Evolutionary conservation across 2,113 vertebrate genomes (phyloP).

Genomic region (Dinomys branickii): DNA sequence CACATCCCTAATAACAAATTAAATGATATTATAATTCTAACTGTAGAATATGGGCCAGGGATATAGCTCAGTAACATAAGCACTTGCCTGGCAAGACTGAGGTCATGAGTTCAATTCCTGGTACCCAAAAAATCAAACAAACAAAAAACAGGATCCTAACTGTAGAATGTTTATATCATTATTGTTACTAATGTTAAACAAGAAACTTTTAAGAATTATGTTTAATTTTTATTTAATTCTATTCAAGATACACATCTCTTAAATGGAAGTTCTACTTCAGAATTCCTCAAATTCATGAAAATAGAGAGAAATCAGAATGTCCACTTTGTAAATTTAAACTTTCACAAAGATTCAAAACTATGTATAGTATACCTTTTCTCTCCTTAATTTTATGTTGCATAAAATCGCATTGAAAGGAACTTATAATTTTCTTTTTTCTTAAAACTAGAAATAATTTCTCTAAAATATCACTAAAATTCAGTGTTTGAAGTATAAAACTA

Average conservation of each 20-base stretch:
- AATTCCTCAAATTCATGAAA: slow-evolving; percentile 10
- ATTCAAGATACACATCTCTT: neutral
- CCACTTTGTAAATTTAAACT: neutral
- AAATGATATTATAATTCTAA: neutral
- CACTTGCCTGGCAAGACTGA: no score
- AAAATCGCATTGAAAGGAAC: neutral
- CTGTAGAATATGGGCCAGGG: no score
- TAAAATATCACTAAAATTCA: slow-evolving; percentile 14
- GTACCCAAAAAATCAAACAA: no score
- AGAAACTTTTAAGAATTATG: neutral
- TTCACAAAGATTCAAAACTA: neutral
- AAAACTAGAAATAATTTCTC: slow-evolving; percentile 38
- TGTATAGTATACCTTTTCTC: neutral
- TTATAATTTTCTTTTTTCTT: neutral
- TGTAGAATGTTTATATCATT: neutral
- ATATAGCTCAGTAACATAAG: no score
- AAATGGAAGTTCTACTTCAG: neutral
- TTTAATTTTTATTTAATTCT: neutral
- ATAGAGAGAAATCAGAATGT: neutral
- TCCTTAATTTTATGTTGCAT: neutral
- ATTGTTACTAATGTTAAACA: neutral
- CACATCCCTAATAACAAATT: neutral
- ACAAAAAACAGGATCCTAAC: no score
- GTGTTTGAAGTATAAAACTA: neutral
- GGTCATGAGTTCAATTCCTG: no score